Conservation (phyloP, 2,113 vertebrate species). For the Nothobranchius furzeri region DNA sequence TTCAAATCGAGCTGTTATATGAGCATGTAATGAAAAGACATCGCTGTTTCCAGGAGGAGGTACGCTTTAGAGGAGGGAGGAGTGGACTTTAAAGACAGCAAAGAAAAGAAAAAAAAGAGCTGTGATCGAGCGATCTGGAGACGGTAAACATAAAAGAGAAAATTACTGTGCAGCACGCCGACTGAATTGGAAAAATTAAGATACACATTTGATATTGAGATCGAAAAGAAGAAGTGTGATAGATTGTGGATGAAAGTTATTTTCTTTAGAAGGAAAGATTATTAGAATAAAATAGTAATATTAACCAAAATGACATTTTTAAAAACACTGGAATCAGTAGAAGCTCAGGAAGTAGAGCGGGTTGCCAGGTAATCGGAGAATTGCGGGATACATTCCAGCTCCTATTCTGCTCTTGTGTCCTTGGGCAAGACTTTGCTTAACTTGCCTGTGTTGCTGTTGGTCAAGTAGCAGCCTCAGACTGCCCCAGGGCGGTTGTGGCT, state of each 20-base stretch:
- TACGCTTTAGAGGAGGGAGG: slow-evolving; percentile 4
- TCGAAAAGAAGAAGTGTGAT: not conserved
- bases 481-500: no score
- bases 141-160: slow-evolving; percentile 17
- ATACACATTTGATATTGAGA: not conserved
- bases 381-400: no score
- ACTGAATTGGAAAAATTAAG: slow-evolving; percentile 8
- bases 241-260: not conserved
- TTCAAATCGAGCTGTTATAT: slow-evolving; percentile 39
- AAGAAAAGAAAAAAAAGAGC: not conserved
- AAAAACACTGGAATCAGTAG: no score
- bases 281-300: not conserved
- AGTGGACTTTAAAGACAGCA: slow-evolving; percentile 6
- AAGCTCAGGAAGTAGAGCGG: no score
- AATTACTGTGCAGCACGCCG: slow-evolving; percentile 3
- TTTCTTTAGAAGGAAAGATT: no score
- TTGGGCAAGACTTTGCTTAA: no score
- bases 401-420: no score
- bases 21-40: slow-evolving; percentile 30
- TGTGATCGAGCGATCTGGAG: slow-evolving; percentile 14
- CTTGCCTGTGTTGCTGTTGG: no score
- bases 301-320: no score
- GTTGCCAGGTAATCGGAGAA: no score
- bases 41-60: slow-evolving; percentile 14
- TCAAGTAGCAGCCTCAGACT: no score